Evolutionary conservation across 2,797 vertebrate genomes (phyloP), one percentile per base, ranked within the genome.

Genomic region (Spea hammondii): DNA sequence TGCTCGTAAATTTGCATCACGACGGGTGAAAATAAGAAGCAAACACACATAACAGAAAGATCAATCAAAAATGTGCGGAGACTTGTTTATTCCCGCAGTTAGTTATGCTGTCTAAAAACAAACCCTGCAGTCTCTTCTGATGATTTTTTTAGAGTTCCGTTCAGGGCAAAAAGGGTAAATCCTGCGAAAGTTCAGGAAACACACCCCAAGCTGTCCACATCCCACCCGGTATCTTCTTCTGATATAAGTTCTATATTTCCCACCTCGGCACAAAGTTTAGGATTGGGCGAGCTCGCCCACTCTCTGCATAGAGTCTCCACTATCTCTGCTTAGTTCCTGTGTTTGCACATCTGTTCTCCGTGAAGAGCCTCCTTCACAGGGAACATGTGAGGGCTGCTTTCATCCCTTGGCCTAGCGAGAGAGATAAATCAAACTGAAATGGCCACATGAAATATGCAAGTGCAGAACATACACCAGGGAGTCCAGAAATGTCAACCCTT

Each of bases 351-450:
- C 80, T 78, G 71, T 77, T 74, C 77, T 70, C 65, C 78, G 80
- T 82, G 75, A 77, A 82, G 75, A 78, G 75, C 65, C 80, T 55
- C 70, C 80, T 82, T 82, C 74, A 82, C 69, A 66, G 79, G 74
- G 79, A 82, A 82, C 80, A 78, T 78, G 70, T 78, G 80, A 82
- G 80, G 70, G 65, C 70, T 62, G 74, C 79, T 82, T 82, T 82
- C 79, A 82, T 82, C 79, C 79, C 75, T 65, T 65, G 57, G 74
- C 79, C 70, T 65, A 69, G 79, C 55, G 75, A 77, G 75, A 77
- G 79, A 82, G 79, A 82, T 82, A 82, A 82, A 82, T 82, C 79
- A 82, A 82, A 77, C 47, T 65, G 70, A 82, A 82, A 77, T 74
- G 70, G 79, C 72, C 79, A 74, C 74, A 82, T 77, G 77, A 82